These are phyloP conservation scores for Listronotus bonariensis DNA, from an alignment of 1,140 invertebrate genomes.

Conservation along the genomic window DNA sequence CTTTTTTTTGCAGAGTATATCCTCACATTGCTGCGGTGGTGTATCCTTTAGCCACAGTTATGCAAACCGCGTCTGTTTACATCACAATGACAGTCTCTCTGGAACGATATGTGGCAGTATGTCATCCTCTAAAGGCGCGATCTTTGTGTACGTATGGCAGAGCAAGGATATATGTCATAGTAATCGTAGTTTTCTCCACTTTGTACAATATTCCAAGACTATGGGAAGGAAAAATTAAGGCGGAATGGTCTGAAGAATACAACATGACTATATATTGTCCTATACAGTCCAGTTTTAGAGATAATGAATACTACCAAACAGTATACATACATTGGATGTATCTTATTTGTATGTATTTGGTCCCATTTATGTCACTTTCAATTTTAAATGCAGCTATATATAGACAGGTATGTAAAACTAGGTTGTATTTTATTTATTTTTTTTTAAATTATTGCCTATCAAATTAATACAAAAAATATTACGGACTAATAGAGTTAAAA, in stretches of 20 bases:
- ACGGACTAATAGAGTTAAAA: too few species aligned
- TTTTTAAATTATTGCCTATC: too few species aligned
- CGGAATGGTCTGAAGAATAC: constrained; percentile 58
- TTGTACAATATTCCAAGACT: constrained; percentile 87
- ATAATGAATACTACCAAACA: constrained; percentile 75
- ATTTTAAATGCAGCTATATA: constrained; percentile 91
- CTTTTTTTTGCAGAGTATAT: constrained; percentile 61
- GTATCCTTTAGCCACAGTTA: constrained; percentile 85
- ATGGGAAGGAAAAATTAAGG: constrained; percentile 66
- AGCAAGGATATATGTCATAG: constrained; percentile 81
- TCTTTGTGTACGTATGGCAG: constrained; percentile 89
- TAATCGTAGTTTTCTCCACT: constrained; percentile 81
- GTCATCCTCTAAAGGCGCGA: constrained; percentile 86
- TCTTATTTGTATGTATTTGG: constrained; percentile 87
- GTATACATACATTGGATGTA: constrained; percentile 94
- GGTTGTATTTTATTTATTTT: too few species aligned
- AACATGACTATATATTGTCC: constrained; percentile 74
- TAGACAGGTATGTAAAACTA: constrained; percentile 62
- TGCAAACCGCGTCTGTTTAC: constrained; percentile 93
- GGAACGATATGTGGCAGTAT: constrained; percentile 90
- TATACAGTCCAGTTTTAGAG: constrained; percentile 69
- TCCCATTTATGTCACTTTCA: constrained; percentile 83
- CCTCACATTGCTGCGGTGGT: constrained; percentile 80
- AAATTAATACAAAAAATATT: too few species aligned
- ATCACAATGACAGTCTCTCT: constrained; percentile 93